Evolutionary conservation across 2,113 vertebrate genomes (phyloP).

Genomic region (Cairina moschata): DNA sequence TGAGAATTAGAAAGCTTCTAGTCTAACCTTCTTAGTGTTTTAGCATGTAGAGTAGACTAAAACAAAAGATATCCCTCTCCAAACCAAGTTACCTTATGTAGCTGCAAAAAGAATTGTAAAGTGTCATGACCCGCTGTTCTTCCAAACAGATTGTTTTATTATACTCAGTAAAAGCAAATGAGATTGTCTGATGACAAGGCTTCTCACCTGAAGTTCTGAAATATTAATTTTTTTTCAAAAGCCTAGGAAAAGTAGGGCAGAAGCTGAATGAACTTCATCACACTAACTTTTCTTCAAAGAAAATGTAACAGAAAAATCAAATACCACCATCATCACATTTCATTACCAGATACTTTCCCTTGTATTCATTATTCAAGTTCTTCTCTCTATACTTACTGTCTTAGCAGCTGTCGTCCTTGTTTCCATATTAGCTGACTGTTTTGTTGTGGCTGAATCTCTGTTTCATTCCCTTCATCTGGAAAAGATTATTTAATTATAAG

Average conservation of each 20-base stretch:
- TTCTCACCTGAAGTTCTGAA: not conserved
- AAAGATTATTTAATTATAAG: slow-evolving; percentile 71
- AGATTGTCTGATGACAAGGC: not conserved
- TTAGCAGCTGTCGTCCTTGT: slow-evolving; percentile 95
- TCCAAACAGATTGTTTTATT: not conserved
- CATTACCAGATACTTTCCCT: not conserved
- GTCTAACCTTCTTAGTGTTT: not conserved
- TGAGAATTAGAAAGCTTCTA: not conserved
- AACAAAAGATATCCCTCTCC: not conserved
- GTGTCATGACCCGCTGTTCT: not conserved
- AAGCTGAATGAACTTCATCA: not conserved
- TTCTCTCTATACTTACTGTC: slow-evolving; percentile 87
- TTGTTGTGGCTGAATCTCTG: slow-evolving; percentile 89
- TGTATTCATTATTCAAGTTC: not conserved
- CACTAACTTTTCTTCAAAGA: not conserved
- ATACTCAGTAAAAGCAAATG: not conserved
- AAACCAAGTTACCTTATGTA: not conserved
- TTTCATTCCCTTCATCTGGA: slow-evolving; percentile 94
- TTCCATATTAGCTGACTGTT: slow-evolving; percentile 99
- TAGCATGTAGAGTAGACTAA: not conserved
- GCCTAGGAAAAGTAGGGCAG: not conserved
- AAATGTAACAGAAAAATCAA: not conserved
- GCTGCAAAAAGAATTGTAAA: not conserved
- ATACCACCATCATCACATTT: not conserved
- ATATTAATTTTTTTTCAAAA: not conserved